These are phyloP conservation scores for Mythimna vitellina DNA, from an alignment of 2,888 invertebrate genomes.

Conservation along the genomic window DNA sequence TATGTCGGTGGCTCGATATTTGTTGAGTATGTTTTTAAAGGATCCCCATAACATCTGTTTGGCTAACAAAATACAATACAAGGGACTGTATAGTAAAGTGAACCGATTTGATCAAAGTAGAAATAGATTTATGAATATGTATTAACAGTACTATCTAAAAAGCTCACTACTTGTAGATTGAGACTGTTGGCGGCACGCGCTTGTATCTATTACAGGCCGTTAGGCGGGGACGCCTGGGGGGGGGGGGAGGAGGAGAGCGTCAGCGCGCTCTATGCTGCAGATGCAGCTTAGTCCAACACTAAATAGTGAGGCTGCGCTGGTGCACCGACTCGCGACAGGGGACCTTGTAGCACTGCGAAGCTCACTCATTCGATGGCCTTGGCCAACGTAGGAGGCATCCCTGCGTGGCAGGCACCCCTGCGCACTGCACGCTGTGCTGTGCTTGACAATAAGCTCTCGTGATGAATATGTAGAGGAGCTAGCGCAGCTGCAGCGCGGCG, in stretches of 20 bases:
- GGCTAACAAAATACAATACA: not conserved
- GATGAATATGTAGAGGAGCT: slow-evolving; percentile 27
- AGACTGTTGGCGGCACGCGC: not conserved
- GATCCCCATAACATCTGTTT: not conserved
- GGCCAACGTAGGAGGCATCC: too few relatives aligned
- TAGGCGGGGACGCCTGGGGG: slow-evolving; percentile 37
- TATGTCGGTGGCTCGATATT: not conserved
- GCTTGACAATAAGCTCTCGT: not conserved
- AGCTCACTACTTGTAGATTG: slow-evolving; percentile 3
- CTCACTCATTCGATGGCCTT: not conserved
- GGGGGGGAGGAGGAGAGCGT: not conserved
- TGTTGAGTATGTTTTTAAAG: not conserved
- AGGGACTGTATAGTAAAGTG: not conserved
- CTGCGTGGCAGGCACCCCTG: too few relatives aligned
- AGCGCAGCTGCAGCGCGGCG: slow-evolving; percentile 24
- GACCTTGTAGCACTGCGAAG: not conserved
- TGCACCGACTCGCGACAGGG: too few relatives aligned
- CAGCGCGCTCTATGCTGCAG: slow-evolving; percentile 35
- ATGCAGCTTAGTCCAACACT: slow-evolving; percentile 44
- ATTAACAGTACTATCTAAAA: slow-evolving; percentile 8
- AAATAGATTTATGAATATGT: not conserved
- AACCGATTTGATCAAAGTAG: not conserved
- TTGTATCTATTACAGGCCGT: slow-evolving; percentile 57
- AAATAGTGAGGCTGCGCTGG: not conserved
- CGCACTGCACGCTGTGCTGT: not conserved